Percentiles rank a stretch among this genome's conserved stretches.
Evolutionary conservation across 2,888 invertebrate genomes (phyloP).

Genomic region (Amblyteles armatorius): DNA sequence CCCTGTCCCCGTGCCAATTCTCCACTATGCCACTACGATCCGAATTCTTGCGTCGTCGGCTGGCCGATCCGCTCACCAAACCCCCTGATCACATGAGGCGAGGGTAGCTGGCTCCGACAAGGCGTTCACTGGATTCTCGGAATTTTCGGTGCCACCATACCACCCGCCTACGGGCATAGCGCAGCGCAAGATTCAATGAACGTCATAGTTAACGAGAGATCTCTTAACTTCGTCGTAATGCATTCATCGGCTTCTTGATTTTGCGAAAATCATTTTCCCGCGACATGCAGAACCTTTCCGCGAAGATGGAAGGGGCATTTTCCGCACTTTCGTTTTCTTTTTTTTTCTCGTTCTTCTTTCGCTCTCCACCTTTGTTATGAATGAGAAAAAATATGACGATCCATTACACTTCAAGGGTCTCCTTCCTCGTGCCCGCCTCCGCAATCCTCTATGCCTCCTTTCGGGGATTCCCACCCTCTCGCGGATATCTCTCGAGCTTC

Average conservation of each 20-base stretch:
- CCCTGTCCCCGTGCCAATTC: slow-evolving; percentile 23
- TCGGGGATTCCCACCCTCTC: slow-evolving; percentile 49
- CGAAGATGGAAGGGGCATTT: not conserved
- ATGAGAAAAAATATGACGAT: slow-evolving; percentile 58
- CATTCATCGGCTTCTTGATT: slow-evolving; percentile 8
- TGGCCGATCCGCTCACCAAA: slow-evolving; percentile 46
- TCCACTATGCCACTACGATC: slow-evolving; percentile 43
- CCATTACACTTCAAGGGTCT: slow-evolving; percentile 65
- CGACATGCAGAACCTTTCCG: not conserved
- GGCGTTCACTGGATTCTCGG: slow-evolving; percentile 58
- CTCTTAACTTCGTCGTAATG: slow-evolving; percentile 38
- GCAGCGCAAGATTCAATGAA: slow-evolving; percentile 47
- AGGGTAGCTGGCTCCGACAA: slow-evolving; percentile 25
- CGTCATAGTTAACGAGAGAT: slow-evolving; percentile 41
- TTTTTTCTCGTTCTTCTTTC: slow-evolving; percentile 16
- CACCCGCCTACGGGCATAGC: not conserved
- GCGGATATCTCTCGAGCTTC: slow-evolving; percentile 39
- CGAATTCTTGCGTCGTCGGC: slow-evolving; percentile 67
- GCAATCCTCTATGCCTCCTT: slow-evolving; percentile 41
- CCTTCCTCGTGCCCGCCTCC: slow-evolving; percentile 24
- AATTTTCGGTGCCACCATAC: slow-evolving; percentile 52
- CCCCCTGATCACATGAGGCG: slow-evolving; percentile 4
- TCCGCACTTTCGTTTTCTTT: slow-evolving; percentile 8
- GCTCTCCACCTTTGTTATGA: slow-evolving; percentile 36
- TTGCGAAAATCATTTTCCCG: not conserved